A percentile compares a stretch with the other conserved stretches of the same genome.
These are phyloP conservation scores for Mythimna ferrago DNA, from an alignment of 2,888 invertebrate genomes.

Conservation along the genomic window DNA sequence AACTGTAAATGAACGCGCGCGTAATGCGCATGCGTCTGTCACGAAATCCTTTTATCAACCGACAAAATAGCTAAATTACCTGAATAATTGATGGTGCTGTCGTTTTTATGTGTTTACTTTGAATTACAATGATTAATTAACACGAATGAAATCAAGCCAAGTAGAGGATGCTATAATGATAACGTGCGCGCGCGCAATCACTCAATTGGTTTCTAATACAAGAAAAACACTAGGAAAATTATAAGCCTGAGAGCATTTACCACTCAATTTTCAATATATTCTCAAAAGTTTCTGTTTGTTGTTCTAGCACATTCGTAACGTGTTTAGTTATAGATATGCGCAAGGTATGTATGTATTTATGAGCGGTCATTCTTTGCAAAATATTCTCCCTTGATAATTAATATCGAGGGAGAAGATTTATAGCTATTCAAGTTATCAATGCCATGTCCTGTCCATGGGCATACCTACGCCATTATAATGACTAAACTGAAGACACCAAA, in stretches of 20 bases:
- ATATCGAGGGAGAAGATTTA: no score
- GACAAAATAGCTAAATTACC: not conserved
- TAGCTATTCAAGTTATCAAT: conserved; percentile 1
- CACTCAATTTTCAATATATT: conserved; percentile 12
- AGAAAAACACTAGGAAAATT: conserved; percentile 20
- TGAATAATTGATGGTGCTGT: conserved; percentile 27
- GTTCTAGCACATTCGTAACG: not conserved
- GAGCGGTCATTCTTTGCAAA: not conserved
- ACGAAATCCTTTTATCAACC: conserved; percentile 22
- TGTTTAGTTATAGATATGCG: conserved; percentile 10
- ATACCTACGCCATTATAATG: not conserved
- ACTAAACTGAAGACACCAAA: not conserved
- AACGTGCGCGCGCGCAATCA: conserved; percentile 54
- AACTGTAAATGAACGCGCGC: conserved; percentile 24
- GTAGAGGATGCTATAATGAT: conserved; percentile 55
- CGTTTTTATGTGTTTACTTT: conserved; percentile 24
- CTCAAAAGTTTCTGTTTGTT: conserved; percentile 21
- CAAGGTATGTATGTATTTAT: not conserved
- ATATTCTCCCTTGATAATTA: no score
- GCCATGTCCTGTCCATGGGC: not conserved
- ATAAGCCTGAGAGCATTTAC: conserved; percentile 7
- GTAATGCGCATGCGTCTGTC: conserved; percentile 11
- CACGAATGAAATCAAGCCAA: conserved; percentile 33
- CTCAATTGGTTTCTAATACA: conserved; percentile 52
- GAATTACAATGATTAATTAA: conserved; percentile 21